Percentiles rank a stretch among this genome's conserved stretches.
Evolutionary conservation across 2,888 invertebrate genomes (phyloP).

Genomic region (Heterodera filipjevi): DNA sequence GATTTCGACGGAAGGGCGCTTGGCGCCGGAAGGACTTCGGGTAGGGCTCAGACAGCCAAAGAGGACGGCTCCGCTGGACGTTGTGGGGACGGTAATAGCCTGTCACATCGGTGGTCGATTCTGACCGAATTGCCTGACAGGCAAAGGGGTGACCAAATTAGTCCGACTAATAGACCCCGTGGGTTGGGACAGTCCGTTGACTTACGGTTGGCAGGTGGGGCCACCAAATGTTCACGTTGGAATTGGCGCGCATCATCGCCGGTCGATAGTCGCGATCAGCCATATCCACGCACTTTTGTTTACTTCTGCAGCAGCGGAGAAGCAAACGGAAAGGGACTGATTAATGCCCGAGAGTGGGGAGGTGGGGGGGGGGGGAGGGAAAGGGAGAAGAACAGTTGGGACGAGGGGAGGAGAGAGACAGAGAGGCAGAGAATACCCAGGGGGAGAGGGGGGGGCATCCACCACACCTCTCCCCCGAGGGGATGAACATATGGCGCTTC

Average conservation of each 20-base stretch:
- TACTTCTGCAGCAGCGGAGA: neutral
- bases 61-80: conserved; percentile 22
- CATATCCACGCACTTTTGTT: conserved; percentile 2
- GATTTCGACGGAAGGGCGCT: conserved; percentile 13
- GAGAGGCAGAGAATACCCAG: neutral
- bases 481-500: neutral
- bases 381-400: neutral
- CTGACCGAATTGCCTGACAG: conserved; percentile 35
- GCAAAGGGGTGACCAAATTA: neutral
- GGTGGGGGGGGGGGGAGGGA: neutral
- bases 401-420: neutral
- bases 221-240: conserved; percentile 12
- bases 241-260: neutral
- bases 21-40: neutral
- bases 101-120: conserved; percentile 38
- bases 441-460: too few relatives aligned
- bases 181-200: neutral
- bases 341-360: neutral
- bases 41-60: conserved; percentile 25
- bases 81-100: conserved; percentile 34
- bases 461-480: too few relatives aligned
- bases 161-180: neutral
- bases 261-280: neutral
- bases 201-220: conserved; percentile 1
- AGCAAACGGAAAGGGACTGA: neutral